Evolutionary conservation across 2,888 invertebrate genomes (phyloP), one percentile per base, ranked within the genome.

Genomic region (Lobophora halterata): DNA sequence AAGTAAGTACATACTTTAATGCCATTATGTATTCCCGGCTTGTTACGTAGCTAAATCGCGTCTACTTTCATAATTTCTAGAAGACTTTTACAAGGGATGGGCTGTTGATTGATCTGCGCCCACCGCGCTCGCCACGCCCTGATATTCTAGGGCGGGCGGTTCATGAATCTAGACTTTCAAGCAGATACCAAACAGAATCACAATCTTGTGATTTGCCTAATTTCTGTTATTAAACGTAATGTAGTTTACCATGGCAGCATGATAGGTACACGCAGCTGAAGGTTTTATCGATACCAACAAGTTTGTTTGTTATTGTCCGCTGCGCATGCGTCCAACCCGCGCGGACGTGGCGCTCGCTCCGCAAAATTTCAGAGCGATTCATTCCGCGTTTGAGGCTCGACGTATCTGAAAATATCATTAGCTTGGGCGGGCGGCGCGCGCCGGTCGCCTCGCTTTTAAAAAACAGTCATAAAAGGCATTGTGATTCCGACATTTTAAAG

Each of bases 341-440:
- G 5, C 29, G 33, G 46, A 42, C 46, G 37, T 35, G 51, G 41
- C 44, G n/a, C n/a, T n/a, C n/a, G n/a, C n/a, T n/a, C n/a, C n/a
- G n/a, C n/a, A n/a, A 48, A 40, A 44, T 40, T 47, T 49, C 42
- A 49, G 50, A 46, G 47, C 52, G 51, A 33, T 48, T 49, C 74
- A 73, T 71, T 74, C 61, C 62, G 51, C 58, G 58, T 47, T 45
- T 56, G 58, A 65, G 68, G 67, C 65, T 71, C 55, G 69, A 30
- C 53, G 61, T 67, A 58, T 58, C 63, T 54, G 49, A 70, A 71
- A 69, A 66, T 48, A 34, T 26, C 12, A 37, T 61, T 65, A 65
- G 64, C 63, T 62, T 59, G 79, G 81, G 83, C 81, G 83, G 82
- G 82, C 82, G 83, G 85, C 85, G 83, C 85, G 82, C 79, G 79